These are phyloP conservation scores for Pristionchus fissidentatus DNA, from an alignment of 2,888 invertebrate species.

Conservation along the genomic window DNA sequence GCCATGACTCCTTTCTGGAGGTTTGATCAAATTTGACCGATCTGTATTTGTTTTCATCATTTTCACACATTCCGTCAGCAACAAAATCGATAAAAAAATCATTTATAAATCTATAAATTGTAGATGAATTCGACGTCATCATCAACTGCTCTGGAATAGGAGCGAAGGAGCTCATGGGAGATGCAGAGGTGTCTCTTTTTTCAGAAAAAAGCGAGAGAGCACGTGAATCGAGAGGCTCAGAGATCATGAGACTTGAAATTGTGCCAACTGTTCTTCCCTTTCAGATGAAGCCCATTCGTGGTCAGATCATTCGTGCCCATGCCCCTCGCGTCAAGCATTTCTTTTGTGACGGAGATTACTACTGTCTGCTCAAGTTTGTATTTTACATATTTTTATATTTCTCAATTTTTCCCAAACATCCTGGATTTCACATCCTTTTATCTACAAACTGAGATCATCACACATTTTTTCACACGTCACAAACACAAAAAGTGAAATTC, in stretches of 20 bases:
- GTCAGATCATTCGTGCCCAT: constrained; percentile 56
- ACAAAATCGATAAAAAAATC: background rate
- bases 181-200: constrained; percentile 79
- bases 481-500: background rate
- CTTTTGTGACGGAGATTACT: constrained; percentile 81
- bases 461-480: constrained; percentile 9
- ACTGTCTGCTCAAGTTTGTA: constrained; percentile 86
- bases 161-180: constrained; percentile 81
- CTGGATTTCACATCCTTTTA: no score
- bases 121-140: constrained; percentile 78
- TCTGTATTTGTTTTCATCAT: background rate
- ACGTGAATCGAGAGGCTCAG: constrained; percentile 43
- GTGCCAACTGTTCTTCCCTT: constrained; percentile 80
- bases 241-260: constrained; percentile 19
- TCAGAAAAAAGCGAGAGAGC: constrained; percentile 60
- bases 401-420: background rate
- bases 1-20: no score
- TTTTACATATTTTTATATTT: no score
- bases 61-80: background rate
- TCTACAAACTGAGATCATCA: constrained; percentile 20
- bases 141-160: constrained; percentile 87
- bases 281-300: constrained; percentile 80
- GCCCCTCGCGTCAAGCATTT: constrained; percentile 81
- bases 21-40: background rate
- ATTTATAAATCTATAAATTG: constrained; percentile 8